Evolutionary conservation across 2,888 invertebrate genomes (phyloP).

Genomic region (Epirrhoe tristata): DNA sequence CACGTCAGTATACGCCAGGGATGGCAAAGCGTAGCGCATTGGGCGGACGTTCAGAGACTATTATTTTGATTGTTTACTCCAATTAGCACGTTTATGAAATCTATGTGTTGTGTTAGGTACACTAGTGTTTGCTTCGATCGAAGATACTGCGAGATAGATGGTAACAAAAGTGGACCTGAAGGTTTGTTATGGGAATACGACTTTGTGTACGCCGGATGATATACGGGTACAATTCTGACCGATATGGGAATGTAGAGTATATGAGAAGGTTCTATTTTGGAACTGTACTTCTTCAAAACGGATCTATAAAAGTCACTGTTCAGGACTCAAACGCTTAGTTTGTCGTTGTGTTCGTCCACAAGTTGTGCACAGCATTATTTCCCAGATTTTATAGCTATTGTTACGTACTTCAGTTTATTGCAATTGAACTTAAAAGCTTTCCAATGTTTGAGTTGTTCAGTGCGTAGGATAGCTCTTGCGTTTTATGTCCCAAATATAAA

Average conservation of each 20-base stretch:
- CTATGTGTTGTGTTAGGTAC: background rate
- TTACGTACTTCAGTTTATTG: conserved; percentile 12
- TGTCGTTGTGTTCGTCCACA: conserved; percentile 1
- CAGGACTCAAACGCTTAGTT: background rate
- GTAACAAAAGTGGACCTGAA: too few relatives aligned
- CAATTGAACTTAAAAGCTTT: conserved; percentile 17
- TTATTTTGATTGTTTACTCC: background rate
- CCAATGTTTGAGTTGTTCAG: conserved; percentile 9
- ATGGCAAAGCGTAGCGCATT: conserved; percentile 56
- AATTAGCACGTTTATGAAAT: background rate
- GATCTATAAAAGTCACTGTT: background rate
- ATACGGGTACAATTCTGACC: too few relatives aligned
- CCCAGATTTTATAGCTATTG: conserved; percentile 10
- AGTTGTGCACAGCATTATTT: background rate
- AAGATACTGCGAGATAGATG: too few relatives aligned
- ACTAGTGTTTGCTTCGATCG: too few relatives aligned
- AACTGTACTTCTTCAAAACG: background rate
- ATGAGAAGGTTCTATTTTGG: background rate
- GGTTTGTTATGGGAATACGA: too few relatives aligned
- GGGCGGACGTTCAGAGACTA: conserved; percentile 55
- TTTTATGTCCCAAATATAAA: conserved; percentile 3
- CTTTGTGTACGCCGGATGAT: too few relatives aligned
- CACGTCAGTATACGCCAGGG: conserved; percentile 63
- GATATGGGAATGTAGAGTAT: background rate
- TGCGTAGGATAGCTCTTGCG: conserved; percentile 3